Evolutionary conservation across 2,888 invertebrate genomes (phyloP), one percentile per base, ranked within the genome.

Genomic region (Tachystola acroxantha): DNA sequence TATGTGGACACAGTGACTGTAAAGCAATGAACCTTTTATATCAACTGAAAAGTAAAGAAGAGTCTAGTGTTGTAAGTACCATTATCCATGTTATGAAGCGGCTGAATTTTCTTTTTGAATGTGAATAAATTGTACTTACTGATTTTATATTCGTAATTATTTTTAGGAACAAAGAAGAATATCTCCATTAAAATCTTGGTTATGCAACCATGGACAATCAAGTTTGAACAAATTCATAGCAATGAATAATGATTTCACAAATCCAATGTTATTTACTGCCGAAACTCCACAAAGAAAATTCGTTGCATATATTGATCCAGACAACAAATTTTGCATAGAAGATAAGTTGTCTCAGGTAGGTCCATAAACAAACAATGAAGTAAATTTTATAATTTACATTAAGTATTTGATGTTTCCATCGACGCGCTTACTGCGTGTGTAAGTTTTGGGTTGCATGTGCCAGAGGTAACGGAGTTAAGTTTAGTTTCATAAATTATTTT

Each of bases 1-100:
- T 99, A 2, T 98, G 98, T 67, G 99, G 99, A 0, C 98, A 99
- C 70, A 97, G 98, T 43, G 98, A 99, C 70, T 99, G 99, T 73
- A 98, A 98, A 90, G 98, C 98, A 2, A 98, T 98, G 93, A 97
- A 97, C 88, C 88, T 97, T 38, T 85, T 98, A 1, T 95, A 96
- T 69, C 91, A 93, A 58, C 77, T 98, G 37, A 91, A 92, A 59
- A 93, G 94, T 77, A 91, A 91, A 48, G 91, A 94, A 64, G 92
- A 93, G 72, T 90, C 95, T 2, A 82, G 69, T 57, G 53, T 60
- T 43, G 85, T 81, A 56, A 69, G 80, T 64, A 46, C 26, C 24
- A n/a, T n/a, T n/a, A n/a, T n/a, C n/a, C n/a, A n/a, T n/a, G n/a
- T n/a, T n/a, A n/a, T n/a, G 20, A 20, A 20, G 7, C 7, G 5